Percentiles rank a stretch among this genome's conserved stretches.
phyloP scores from a whole-genome alignment of 2,888 invertebrate genomes.

The Tetheella fluctuosa region DNA sequence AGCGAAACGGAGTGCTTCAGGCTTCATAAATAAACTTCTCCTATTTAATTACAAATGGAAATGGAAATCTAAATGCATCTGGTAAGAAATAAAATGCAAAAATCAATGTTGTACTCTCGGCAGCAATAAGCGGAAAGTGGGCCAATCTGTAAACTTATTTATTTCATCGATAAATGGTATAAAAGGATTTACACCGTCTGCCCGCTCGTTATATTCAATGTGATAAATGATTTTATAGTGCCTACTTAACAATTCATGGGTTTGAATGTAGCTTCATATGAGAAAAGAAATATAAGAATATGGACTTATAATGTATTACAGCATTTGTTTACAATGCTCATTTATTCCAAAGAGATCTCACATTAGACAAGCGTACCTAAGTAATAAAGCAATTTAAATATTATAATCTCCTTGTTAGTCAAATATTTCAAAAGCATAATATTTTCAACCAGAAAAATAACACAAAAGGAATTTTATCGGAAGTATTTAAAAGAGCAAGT shows the following conservation, averaged over 20 bases:
- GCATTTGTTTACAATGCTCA: neutral
- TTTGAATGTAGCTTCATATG: too few relatives aligned
- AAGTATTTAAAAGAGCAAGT: constrained; percentile 5
- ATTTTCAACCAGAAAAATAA: neutral
- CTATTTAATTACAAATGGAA: constrained; percentile 72
- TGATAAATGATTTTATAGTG: constrained; percentile 19
- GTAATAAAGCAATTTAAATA: neutral
- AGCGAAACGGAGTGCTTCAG: constrained; percentile 31
- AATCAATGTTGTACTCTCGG: constrained; percentile 47
- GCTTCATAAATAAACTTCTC: constrained; percentile 56
- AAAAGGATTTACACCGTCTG: constrained; percentile 46
- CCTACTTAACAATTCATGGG: neutral
- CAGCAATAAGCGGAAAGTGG: constrained; percentile 53
- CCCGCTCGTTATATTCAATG: constrained; percentile 27
- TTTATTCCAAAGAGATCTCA: neutral
- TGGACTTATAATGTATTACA: neutral
- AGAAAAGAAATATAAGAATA: too few relatives aligned
- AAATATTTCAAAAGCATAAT: neutral
- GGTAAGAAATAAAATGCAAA: constrained; percentile 57
- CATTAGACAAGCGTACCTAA: neutral
- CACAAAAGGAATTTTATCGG: neutral
- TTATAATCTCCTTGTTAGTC: too few relatives aligned
- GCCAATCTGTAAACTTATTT: constrained; percentile 66
- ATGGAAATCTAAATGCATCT: constrained; percentile 68
- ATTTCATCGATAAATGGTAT: constrained; percentile 52